phyloP scores from a whole-genome alignment of 2,888 invertebrate species.

The Neoscelio sp. region DNA sequence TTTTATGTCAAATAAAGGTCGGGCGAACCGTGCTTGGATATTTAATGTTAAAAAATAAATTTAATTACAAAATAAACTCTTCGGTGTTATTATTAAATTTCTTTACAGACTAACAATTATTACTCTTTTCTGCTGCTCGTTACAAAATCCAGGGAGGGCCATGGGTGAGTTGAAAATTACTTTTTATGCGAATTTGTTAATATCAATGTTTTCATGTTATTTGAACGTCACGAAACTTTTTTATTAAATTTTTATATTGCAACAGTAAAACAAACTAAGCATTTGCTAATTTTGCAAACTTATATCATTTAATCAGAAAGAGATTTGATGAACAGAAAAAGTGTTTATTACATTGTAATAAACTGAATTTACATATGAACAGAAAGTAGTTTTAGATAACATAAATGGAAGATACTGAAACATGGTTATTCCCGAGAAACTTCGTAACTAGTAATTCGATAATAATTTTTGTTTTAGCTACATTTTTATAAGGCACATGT shows the following conservation, averaged over 20 bases:
- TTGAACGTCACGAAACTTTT: slow-evolving; percentile 11
- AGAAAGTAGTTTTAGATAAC: slow-evolving; percentile 13
- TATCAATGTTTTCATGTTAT: slow-evolving; percentile 7
- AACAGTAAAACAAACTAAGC: background rate
- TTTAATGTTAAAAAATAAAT: too few species aligned
- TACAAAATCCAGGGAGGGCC: slow-evolving; percentile 85
- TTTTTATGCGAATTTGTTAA: background rate
- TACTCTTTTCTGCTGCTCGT: slow-evolving; percentile 65
- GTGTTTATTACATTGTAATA: background rate
- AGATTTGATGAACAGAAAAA: background rate
- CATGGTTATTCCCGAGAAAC: slow-evolving; percentile 7
- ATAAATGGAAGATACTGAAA: slow-evolving; percentile 5
- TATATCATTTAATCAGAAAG: background rate
- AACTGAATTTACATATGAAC: slow-evolving; percentile 29
- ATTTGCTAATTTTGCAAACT: background rate
- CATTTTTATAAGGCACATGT: slow-evolving; percentile 22
- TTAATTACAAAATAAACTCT: too few species aligned
- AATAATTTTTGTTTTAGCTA: slow-evolving; percentile 14
- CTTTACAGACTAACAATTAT: slow-evolving; percentile 56
- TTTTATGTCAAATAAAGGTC: background rate
- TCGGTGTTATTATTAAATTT: slow-evolving; percentile 12
- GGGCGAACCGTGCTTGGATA: slow-evolving; percentile 4
- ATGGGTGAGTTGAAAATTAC: slow-evolving; percentile 85
- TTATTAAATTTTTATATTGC: slow-evolving; percentile 14
- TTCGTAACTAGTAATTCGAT: slow-evolving; percentile 19